phyloP scores from a whole-genome alignment of 1,140 invertebrate species.

The Trachymyrmex septentrionalis region DNA sequence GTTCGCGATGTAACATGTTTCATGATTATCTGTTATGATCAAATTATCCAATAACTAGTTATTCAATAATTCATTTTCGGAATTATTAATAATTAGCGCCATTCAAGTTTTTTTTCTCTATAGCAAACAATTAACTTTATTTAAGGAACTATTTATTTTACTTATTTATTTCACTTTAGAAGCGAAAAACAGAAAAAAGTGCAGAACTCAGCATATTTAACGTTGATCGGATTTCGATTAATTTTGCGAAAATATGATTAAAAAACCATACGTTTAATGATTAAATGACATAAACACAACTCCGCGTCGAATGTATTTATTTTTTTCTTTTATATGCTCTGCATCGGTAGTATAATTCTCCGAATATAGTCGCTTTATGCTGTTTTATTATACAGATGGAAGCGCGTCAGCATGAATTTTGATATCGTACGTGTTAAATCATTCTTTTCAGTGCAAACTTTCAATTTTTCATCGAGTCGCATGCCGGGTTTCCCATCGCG shows the following conservation, averaged over 20 bases:
- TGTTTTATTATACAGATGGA: neutral
- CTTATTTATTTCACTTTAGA: neutral
- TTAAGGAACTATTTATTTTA: neutral
- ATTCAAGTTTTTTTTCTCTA: neutral
- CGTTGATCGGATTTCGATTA: neutral
- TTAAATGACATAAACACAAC: neutral
- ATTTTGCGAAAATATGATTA: constrained; percentile 1
- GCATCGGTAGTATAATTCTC: neutral
- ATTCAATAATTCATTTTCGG: neutral
- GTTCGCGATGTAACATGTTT: neutral
- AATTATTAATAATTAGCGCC: constrained; percentile 11
- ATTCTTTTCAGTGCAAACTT: constrained; percentile 11
- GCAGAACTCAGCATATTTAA: neutral
- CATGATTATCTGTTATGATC: neutral
- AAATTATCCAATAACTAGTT: neutral
- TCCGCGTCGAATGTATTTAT: neutral
- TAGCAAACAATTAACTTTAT: constrained; percentile 18
- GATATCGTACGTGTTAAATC: constrained; percentile 11
- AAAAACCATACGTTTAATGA: neutral
- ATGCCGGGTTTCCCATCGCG: constrained; percentile 4
- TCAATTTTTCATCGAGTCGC: constrained; percentile 43
- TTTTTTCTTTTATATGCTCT: constrained; percentile 2
- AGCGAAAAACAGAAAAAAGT: neutral
- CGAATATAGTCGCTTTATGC: neutral
- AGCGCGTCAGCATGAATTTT: neutral